Evolutionary conservation across 2,797 vertebrate species (phyloP), one percentile per base, ranked within the genome.

Genomic region (Pempheris klunzingeri): DNA sequence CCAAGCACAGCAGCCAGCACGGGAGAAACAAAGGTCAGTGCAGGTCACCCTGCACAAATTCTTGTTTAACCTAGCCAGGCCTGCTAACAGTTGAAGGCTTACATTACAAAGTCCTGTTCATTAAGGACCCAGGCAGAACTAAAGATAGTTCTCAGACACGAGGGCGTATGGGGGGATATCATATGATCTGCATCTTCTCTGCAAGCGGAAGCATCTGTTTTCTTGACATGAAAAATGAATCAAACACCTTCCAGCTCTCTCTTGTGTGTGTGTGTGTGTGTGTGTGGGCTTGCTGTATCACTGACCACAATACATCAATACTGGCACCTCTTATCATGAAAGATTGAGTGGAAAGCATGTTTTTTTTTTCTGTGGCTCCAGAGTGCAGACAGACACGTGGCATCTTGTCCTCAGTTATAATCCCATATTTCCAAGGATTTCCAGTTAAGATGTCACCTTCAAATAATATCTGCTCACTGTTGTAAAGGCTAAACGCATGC

Each of bases 21-120:
- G 90, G 92, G 88, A 87, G 87, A 92, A 84, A 80, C 89, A 85
- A 86, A 89, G 93, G 92, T 94, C 90, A 90, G 80, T 83, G 87
- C 46, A 17, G 41, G 34, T 60, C n/a, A 34, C 12, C 39, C 67
- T 74, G 76, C 26, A 26, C 58, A 36, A 8, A 24, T 68, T 44
- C 47, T 34, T 77, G 72, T 77, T 70, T 41, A 64, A 73, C 70
- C 65, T 72, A 59, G 76, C 22, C 28, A 20, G 49, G 57, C n/a
- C 70, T 65, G 70, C 83, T 72, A 68, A 86, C 80, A 81, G 73
- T 66, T 57, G 68, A 24, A 64, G 80, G 84, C 80, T 89, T 92
- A 86, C 80, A 90, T 94, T 92, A 89, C 91, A 87, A 58, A 70
- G 63, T 83, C 55, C 83, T 88, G 87, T 89, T 94, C 88, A 92